Base-by-base conservation (phyloP, 2,797 vertebrate genomes). In the Distichodus sexfasciatus region DNA sequence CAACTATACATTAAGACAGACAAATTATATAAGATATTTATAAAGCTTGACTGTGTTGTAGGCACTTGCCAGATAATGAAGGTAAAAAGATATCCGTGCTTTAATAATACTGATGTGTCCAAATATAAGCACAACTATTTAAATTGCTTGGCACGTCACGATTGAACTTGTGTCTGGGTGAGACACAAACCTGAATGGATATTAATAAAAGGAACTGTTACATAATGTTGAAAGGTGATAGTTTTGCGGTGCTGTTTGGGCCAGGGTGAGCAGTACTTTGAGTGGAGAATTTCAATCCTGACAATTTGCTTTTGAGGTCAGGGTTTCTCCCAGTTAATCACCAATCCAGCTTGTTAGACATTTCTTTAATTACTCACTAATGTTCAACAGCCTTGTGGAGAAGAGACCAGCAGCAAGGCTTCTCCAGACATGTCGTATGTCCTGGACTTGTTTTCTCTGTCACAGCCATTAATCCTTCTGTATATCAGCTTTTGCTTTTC, bases 171-270 rank as follows among this genome's bases (percentile, higher is more conserved):
- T 15, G 3, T 41, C 50, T 3, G 46, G 46, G 58, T 3, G 36
- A 43, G 33, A 2, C 6, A 12, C 46, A 36, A 24, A 31, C 17
- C 54, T 12, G 33, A 46, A 47, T 14, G 24, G 24, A 65, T 73
- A 64, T 31, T 35, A 31, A 55, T 70, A 54, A 62, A 53, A 40
- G 9, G 4, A 5, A n/a, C 7, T 23, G 38, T 71, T 26, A 33
- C 19, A 50, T 65, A 58, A 48, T 15, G 24, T 15, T 63, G 29
- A 46, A 8, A 38, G n/a, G 6, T 24, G 23, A n/a, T 23, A 48
- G 10, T 15, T 8, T 55, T 29, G 57, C n/a, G 19, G 59, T 29
- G 40, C 10, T 33, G 8, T 23, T 50, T 14, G 12, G 10, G 12
- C 15, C 40, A 9, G 1, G 14, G 7, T 11, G 4, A n/a, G 35